Evolutionary conservation across 2,113 vertebrate species (phyloP).

Genomic region (Entelurus aequoreus): DNA sequence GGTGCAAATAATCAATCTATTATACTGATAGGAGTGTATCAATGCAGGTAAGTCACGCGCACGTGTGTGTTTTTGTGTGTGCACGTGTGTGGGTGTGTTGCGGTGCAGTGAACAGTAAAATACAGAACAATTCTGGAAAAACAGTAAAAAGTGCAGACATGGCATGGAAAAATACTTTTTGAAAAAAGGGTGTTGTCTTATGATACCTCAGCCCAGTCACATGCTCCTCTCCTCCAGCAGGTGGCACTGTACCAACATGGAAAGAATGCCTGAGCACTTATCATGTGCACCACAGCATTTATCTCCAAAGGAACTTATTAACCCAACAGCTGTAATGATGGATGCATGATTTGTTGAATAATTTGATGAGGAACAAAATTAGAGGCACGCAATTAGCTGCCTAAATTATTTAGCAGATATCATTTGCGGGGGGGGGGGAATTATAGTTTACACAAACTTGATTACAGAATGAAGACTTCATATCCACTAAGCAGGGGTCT

Average conservation of each 20-base stretch:
- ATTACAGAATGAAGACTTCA: constrained; percentile 9
- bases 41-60: constrained; percentile 37
- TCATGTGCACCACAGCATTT: constrained; percentile 13
- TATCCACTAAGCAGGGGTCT: not conserved
- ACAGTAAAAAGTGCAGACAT: not conserved
- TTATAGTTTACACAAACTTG: constrained; percentile 14
- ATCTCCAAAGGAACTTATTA: constrained; percentile 17
- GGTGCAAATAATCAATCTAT: not conserved
- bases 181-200: not conserved
- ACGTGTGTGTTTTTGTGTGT: not conserved
- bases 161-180: too few species aligned
- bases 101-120: not conserved
- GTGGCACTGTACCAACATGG: constrained; percentile 52
- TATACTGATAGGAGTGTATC: constrained; percentile 16
- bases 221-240: constrained; percentile 46
- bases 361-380: constrained; percentile 5
- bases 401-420: constrained; percentile 16
- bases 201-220: not conserved
- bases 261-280: not conserved
- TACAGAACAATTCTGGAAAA: not conserved
- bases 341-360: constrained; percentile 23
- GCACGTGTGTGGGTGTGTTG: not conserved
- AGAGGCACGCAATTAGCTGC: constrained; percentile 3
- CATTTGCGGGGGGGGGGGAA: constrained; percentile 4
- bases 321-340: constrained; percentile 16